Evolutionary conservation across 2,888 invertebrate genomes (phyloP), one percentile per base, ranked within the genome.

Genomic region (Eupithecia vulgata): DNA sequence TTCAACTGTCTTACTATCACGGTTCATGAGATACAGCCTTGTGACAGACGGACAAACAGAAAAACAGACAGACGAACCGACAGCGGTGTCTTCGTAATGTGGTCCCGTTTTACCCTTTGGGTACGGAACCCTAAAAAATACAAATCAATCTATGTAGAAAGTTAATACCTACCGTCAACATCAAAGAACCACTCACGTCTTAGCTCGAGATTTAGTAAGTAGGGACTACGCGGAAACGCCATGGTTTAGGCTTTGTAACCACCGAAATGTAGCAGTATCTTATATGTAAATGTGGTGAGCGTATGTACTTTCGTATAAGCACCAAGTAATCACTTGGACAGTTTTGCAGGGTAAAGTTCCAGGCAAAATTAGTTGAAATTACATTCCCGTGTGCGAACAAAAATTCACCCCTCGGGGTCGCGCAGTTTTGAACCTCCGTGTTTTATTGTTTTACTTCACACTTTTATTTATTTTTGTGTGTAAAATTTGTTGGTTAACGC

Each of bases 281-380:
- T 0, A 57, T 13, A 25, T 57, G n/a, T 1, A 57, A 57, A 57
- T 25, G 21, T 57, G 13, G 57, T 25, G 5, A 57, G 13, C 5
- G 15, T 21, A 52, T 45, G 8, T 8, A n/a, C 17, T 52, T 3
- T 21, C 10, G 21, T 57, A 57, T 80, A 81, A 70, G 77, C 79
- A 74, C 78, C 12, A 57, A 57, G 57, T 57, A 57, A 25, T 52
- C 8, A n/a, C 21, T 21, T 52, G 48, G 48, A 52, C 48, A 52
- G 48, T 52, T 52, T 52, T 10, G 48, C 48, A 57, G 80, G 68
- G 77, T 71, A 69, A 78, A 79, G 79, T 83, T 83, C 77, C 71
- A 78, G 79, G 73, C 81, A 72, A 82, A 86, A 86, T 87, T 84
- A 82, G 84, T 81, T 81, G 77, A 83, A 86, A 84, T 86, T 85